These are phyloP conservation scores for Anas platyrhynchos DNA, from an alignment of 2,113 vertebrate species.

Conservation along the genomic window DNA sequence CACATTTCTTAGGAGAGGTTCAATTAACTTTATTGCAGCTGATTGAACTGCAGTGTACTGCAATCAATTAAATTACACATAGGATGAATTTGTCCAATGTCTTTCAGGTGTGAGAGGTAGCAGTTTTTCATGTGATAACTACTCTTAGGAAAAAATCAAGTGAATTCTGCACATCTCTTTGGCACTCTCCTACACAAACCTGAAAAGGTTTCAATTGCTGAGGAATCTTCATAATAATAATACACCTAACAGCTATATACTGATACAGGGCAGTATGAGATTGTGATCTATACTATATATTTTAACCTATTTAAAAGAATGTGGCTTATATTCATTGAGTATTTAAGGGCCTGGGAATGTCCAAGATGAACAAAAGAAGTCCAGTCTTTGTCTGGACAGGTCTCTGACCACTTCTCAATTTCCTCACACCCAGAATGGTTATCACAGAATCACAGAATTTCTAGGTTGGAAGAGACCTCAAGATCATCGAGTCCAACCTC, in stretches of 20 bases:
- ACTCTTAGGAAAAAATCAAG: not conserved
- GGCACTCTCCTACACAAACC: not conserved
- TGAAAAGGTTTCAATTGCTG: not conserved
- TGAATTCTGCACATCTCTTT: not conserved
- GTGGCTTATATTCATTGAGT: not conserved
- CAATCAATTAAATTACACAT: slow-evolving; percentile 56
- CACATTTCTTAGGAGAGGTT: slow-evolving; percentile 34
- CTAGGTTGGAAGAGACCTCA: no score
- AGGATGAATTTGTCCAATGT: not conserved
- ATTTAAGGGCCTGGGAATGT: not conserved
- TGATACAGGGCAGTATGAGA: not conserved
- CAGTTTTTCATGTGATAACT: not conserved
- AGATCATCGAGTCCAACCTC: no score
- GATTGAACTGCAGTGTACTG: slow-evolving; percentile 12
- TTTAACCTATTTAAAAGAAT: not conserved
- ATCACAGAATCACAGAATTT: no score
- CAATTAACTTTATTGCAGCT: slow-evolving; percentile 64
- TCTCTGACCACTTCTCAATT: not conserved
- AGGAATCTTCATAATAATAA: not conserved
- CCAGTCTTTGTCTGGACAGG: not conserved
- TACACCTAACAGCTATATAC: no score
- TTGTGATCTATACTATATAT: not conserved
- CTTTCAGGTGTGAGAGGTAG: slow-evolving; percentile 35
- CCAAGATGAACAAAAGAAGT: not conserved
- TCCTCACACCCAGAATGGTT: not conserved